Percentiles rank a stretch among this genome's conserved stretches.
Conservation (phyloP, 2,888 invertebrate genomes). For the Andrena praecox region DNA sequence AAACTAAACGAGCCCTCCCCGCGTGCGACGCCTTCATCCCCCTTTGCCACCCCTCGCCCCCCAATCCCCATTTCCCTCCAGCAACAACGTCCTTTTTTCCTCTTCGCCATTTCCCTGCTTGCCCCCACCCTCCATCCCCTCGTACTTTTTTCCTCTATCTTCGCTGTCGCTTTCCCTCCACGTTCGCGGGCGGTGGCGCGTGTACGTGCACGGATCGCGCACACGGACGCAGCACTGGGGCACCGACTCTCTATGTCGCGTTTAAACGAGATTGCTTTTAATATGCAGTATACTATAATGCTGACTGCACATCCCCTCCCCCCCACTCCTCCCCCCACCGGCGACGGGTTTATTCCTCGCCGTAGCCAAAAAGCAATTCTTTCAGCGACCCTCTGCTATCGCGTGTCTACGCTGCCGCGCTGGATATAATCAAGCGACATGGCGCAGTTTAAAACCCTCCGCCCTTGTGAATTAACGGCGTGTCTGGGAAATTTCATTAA, state of each 20-base stretch:
- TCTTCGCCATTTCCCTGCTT: not conserved
- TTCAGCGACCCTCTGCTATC: slow-evolving; percentile 61
- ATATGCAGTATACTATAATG: slow-evolving; percentile 67
- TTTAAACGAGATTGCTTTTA: slow-evolving; percentile 71
- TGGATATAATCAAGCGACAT: slow-evolving; percentile 44
- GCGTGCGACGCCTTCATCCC: slow-evolving; percentile 12
- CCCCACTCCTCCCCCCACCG: not conserved
- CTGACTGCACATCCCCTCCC: slow-evolving; percentile 39
- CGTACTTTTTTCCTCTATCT: not conserved
- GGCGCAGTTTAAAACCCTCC: slow-evolving; percentile 27
- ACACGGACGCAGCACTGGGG: not conserved
- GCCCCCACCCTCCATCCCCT: not conserved
- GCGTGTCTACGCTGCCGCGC: slow-evolving; percentile 37
- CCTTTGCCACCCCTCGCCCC: no score
- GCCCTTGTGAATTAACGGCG: slow-evolving; percentile 38
- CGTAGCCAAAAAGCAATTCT: slow-evolving; percentile 64
- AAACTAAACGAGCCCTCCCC: slow-evolving; percentile 50
- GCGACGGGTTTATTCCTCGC: slow-evolving; percentile 42
- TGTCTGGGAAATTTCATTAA: slow-evolving; percentile 13
- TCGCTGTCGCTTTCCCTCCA: slow-evolving; percentile 11
- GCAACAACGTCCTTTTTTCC: not conserved
- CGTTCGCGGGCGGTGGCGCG: slow-evolving; percentile 12
- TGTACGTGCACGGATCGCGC: not conserved
- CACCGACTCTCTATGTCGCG: slow-evolving; percentile 43
- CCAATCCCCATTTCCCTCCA: not conserved